phyloP scores from a whole-genome alignment of 2,888 invertebrate species.

The Imbricaverruca yamaguchii region DNA sequence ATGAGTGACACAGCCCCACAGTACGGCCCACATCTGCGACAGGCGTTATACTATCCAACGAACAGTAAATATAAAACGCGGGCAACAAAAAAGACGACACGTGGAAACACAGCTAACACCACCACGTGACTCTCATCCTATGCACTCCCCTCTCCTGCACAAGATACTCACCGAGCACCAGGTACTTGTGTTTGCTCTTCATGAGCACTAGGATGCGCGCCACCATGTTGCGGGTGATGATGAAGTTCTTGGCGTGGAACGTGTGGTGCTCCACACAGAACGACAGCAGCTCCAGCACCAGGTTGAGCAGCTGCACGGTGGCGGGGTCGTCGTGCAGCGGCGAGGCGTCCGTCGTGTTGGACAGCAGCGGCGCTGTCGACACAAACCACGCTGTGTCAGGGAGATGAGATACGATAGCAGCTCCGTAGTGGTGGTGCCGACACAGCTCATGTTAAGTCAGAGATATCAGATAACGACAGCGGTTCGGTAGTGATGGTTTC shows the following conservation, averaged over 20 bases:
- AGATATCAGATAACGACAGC: too few species aligned
- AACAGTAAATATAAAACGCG: too few species aligned
- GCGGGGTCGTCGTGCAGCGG: constrained; percentile 91
- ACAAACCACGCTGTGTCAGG: too few species aligned
- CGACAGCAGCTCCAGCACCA: constrained; percentile 89
- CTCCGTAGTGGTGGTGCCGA: too few species aligned
- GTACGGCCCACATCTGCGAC: too few species aligned
- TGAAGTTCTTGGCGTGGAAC: constrained; percentile 96
- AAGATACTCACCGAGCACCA: constrained; percentile 65
- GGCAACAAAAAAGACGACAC: background rate
- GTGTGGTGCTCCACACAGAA: constrained; percentile 99
- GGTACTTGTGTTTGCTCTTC: constrained; percentile 94
- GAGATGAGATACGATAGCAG: too few species aligned
- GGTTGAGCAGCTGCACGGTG: constrained; percentile 87
- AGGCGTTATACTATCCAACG: too few species aligned
- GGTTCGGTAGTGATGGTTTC: too few species aligned
- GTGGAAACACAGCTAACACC: background rate
- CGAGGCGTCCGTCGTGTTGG: constrained; percentile 82
- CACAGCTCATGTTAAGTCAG: too few species aligned
- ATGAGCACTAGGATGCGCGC: constrained; percentile 90
- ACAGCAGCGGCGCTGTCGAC: constrained; percentile 71
- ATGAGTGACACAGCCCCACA: too few species aligned
- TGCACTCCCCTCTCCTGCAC: too few species aligned
- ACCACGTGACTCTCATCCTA: too few species aligned
- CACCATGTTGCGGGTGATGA: constrained; percentile 91